Percentiles rank a stretch among this genome's conserved stretches.
Evolutionary conservation across 2,797 vertebrate species (phyloP).

Genomic region (Pitangus sulphuratus): DNA sequence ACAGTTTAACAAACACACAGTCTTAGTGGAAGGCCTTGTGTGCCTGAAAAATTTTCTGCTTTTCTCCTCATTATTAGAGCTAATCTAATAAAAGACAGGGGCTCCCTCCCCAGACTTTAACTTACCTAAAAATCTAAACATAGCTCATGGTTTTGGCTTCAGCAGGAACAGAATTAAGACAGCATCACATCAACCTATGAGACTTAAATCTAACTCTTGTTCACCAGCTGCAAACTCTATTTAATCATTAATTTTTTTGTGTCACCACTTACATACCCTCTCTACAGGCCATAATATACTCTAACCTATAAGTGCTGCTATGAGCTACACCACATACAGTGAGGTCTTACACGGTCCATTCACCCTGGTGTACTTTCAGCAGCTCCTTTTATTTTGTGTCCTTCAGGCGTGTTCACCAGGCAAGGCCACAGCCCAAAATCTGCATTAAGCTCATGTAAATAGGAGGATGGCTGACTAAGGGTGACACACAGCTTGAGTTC

Average conservation of each 20-base stretch:
- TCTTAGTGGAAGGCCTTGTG: not conserved
- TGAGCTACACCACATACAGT: rapidly evolving
- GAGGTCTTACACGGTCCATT: not conserved
- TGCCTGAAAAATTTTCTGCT: not conserved
- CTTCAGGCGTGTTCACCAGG: not conserved
- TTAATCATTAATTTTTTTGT: not conserved
- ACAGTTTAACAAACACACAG: not conserved
- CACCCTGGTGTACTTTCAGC: not conserved
- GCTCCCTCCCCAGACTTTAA: not conserved
- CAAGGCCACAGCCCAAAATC: not conserved
- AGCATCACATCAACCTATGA: not conserved
- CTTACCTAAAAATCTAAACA: not conserved
- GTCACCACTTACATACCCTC: not conserved
- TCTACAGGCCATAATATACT: not conserved
- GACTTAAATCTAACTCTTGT: not conserved
- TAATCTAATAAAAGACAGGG: not conserved
- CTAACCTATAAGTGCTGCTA: not conserved
- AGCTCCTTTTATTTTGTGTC: not conserved
- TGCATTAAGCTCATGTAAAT: not conserved
- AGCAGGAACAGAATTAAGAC: not conserved
- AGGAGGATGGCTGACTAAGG: not conserved
- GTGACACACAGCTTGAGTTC: not conserved
- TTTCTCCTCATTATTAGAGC: not conserved
- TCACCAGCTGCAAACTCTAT: not conserved
- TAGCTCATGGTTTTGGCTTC: not conserved